Percentiles rank a stretch among this genome's conserved stretches.
Conservation (phyloP, 2,113 vertebrate genomes). For the Proterorhinus semilunaris region DNA sequence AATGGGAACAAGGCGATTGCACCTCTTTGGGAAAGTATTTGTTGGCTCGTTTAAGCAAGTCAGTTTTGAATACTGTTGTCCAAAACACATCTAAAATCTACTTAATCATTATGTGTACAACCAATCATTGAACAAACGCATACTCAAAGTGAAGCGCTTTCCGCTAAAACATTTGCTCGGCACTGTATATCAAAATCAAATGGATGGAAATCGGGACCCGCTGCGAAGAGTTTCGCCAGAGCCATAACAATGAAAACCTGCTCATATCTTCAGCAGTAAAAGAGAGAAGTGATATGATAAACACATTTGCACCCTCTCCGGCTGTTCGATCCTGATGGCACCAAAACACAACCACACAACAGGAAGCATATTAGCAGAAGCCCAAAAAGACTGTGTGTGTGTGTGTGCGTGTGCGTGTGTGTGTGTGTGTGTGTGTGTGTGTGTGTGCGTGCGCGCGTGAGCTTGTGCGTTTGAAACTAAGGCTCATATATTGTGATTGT, state of each 20-base stretch:
- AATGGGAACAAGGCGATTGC: no score
- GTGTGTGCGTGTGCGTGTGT: slow-evolving; percentile 32
- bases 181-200: slow-evolving; percentile 5
- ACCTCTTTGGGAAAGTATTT: no score
- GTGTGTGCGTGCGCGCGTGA: slow-evolving; percentile 33
- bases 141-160: not conserved
- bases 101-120: no score
- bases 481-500: slow-evolving; percentile 65
- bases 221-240: slow-evolving; percentile 5
- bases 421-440: slow-evolving; percentile 43
- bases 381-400: slow-evolving; percentile 33
- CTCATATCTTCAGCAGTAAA: slow-evolving; percentile 33
- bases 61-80: no score
- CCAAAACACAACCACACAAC: slow-evolving; percentile 51
- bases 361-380: slow-evolving; percentile 46
- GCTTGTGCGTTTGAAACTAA: slow-evolving; percentile 37
- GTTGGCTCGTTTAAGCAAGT: no score
- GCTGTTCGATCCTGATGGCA: slow-evolving; percentile 51
- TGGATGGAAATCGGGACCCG: slow-evolving; percentile 17
- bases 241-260: slow-evolving; percentile 19
- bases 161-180: not conserved
- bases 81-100: no score
- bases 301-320: slow-evolving; percentile 28
- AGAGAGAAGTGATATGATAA: slow-evolving; percentile 23
- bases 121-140: no score